Evolutionary conservation across 2,113 vertebrate genomes (phyloP), one percentile per base, ranked within the genome.

Genomic region (Mola mola): DNA sequence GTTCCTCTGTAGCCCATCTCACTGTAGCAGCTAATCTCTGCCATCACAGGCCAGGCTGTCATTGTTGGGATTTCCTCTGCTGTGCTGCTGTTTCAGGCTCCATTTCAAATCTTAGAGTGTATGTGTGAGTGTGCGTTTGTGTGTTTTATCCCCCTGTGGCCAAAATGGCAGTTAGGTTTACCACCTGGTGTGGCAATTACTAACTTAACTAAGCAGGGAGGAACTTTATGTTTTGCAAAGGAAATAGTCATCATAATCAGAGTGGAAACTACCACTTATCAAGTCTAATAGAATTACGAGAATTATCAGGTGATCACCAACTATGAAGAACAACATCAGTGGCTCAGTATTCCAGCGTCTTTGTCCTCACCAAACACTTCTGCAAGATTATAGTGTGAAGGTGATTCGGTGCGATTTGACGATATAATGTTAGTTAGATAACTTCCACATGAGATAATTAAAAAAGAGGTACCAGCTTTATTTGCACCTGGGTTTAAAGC

Each of bases 131-230:
- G 28, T 29, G 28, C 8, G 38, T 65, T 51, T 79, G 50, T 64
- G 50, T 64, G 57, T 58, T 69, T 78, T 69, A 66, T 61, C 25
- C 56, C 59, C 36, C 26, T 44, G 22, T 70, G 64, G 84, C 74
- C 52, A 46, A 56, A 57, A 81, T 75, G 78, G 24, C 48, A 55
- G 60, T 56, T 63, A 75, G 83, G 73, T 79, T 72, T 74, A 75
- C 85, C 91, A 91, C 87, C 88, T 91, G 88, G 88, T 86, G 83
- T 51, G 75, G 68, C 73, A 85, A 90, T 84, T 87, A 84, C 77
- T 66, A 59, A 63, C 78, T 57, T 36, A 85, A 86, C 83, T 85
- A 87, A 87, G 78, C 17, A 37, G 47, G 66, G 41, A 37, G 56
- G 26, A 42, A 57, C 40, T 71, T 57, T 2, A 7, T 9, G 28